Percentiles rank a stretch among this genome's conserved stretches.
Evolutionary conservation across 1,140 invertebrate genomes (phyloP).

Genomic region (Macrobrachium nipponense): DNA sequence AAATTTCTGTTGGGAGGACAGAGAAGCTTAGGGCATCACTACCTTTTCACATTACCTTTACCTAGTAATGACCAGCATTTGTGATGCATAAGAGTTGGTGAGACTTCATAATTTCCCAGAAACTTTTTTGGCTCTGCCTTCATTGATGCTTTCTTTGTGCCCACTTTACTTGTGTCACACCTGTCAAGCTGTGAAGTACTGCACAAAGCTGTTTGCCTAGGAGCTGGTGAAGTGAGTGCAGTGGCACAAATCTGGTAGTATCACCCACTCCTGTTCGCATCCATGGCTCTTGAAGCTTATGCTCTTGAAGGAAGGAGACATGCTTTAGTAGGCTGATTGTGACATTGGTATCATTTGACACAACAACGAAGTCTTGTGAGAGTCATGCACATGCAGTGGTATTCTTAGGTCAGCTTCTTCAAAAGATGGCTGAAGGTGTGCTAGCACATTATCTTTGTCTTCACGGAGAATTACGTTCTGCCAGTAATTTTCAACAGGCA

Average conservation of each 20-base stretch:
- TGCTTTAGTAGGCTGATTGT: neutral
- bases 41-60: neutral
- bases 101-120: neutral
- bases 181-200: constrained; percentile 7
- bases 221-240: neutral
- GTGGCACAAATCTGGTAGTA: neutral
- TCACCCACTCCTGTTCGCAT: neutral
- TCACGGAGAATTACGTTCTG: no score
- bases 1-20: neutral
- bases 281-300: neutral
- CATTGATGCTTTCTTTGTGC: neutral
- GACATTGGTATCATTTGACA: neutral
- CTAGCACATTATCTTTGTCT: no score
- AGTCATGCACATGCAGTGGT: no score
- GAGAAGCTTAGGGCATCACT: constrained; percentile 1
- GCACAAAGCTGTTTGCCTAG: neutral
- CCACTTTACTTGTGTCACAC: no score
- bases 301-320: constrained; percentile 2
- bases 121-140: constrained; percentile 8
- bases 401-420: no score
- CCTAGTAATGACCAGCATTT: constrained; percentile 3
- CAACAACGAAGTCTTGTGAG: neutral
- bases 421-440: no score
- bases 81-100: neutral
- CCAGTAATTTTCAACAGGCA: neutral